These are phyloP conservation scores for Boulengeromyrus knoepffleri DNA, from an alignment of 2,113 vertebrate species.

Conservation along the genomic window DNA sequence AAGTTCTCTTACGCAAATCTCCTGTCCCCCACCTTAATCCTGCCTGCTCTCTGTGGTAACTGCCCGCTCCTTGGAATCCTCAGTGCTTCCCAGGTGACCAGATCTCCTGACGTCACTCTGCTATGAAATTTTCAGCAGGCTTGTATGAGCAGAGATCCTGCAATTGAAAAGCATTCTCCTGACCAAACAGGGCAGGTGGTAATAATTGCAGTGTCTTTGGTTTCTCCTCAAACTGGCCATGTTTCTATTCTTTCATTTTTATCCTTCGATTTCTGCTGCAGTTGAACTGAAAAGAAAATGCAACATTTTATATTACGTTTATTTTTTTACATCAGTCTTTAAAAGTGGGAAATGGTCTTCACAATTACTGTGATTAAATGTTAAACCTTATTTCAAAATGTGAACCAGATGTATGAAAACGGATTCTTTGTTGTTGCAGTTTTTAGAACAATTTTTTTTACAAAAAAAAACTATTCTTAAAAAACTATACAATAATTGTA, in stretches of 20 bases:
- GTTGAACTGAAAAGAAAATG: neutral
- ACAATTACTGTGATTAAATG: neutral
- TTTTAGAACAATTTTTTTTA: neutral
- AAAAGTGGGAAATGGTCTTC: constrained; percentile 5
- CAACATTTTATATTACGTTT: neutral
- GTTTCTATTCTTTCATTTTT: neutral
- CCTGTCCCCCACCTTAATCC: neutral
- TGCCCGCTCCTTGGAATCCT: neutral
- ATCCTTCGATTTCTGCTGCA: neutral
- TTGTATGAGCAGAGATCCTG: too few relatives aligned
- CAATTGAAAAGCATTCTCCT: neutral
- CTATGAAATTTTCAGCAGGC: neutral
- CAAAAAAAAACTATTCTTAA: too few relatives aligned
- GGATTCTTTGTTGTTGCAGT: neutral
- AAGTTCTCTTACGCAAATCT: neutral
- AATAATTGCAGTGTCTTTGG: neutral
- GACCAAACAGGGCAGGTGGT: neutral
- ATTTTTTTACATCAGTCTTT: neutral
- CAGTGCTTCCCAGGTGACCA: neutral
- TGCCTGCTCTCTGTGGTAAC: neutral
- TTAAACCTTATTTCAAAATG: neutral
- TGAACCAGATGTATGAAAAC: neutral
- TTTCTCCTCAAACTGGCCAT: neutral
- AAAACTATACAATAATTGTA: neutral
- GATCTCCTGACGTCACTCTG: neutral